Percentiles rank a stretch among this genome's conserved stretches.
Evolutionary conservation across 2,888 invertebrate species (phyloP).

Genomic region (Drosophila parthenogenetica): DNA sequence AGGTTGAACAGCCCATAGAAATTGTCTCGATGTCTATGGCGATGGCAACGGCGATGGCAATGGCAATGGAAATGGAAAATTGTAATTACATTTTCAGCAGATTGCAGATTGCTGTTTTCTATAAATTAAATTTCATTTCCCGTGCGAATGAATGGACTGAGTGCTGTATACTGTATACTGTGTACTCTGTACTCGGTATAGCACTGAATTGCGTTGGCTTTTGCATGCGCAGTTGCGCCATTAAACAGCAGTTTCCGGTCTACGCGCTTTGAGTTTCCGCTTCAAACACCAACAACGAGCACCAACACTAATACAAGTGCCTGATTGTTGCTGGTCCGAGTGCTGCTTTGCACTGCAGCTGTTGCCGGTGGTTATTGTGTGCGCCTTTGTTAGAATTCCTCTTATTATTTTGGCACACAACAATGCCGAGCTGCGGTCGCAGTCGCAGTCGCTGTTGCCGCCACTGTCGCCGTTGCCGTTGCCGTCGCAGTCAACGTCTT

Average conservation of each 20-base stretch:
- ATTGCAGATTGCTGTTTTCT: conserved; percentile 72
- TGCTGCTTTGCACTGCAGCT: conserved; percentile 64
- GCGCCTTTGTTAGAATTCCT: conserved; percentile 67
- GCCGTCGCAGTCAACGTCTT: conserved; percentile 47
- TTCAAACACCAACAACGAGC: conserved; percentile 67
- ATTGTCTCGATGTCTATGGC: conserved; percentile 27
- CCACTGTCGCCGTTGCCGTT: conserved; percentile 31
- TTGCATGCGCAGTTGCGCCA: conserved; percentile 74
- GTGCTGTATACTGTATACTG: neutral
- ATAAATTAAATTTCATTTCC: conserved; percentile 80
- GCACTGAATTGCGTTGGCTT: conserved; percentile 36
- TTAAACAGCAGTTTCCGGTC: conserved; percentile 80
- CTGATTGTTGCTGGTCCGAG: conserved; percentile 71
- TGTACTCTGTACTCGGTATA: neutral
- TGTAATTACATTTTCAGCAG: conserved; percentile 79
- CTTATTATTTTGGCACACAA: conserved; percentile 73
- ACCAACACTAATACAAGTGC: conserved; percentile 15
- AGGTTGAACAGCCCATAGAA: conserved; percentile 52
- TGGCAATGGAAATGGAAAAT: conserved; percentile 68
- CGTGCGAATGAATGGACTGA: conserved; percentile 30
- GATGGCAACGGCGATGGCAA: conserved; percentile 14
- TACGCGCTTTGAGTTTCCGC: conserved; percentile 80
- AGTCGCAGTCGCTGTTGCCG: conserved; percentile 29
- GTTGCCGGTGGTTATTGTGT: conserved; percentile 74
- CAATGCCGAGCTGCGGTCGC: conserved; percentile 50